Conservation (phyloP, 2,888 invertebrate genomes). For the Ischnus inquisitorius region DNA sequence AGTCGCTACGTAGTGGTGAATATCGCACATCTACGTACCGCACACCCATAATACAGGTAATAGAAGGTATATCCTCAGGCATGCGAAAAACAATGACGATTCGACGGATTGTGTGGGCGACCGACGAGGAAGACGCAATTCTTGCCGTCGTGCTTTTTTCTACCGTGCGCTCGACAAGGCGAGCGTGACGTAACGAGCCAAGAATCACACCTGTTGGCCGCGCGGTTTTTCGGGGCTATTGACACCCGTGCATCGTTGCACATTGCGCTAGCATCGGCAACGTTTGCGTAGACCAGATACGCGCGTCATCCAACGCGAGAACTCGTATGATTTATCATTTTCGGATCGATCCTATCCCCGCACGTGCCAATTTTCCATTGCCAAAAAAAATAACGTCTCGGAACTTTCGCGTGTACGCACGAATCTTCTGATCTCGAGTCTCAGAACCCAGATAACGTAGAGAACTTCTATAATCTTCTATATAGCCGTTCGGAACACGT, state of each 20-base stretch:
- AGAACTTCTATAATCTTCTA: neutral
- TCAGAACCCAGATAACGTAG: neutral
- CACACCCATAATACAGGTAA: neutral
- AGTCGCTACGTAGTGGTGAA: neutral
- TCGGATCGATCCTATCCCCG: neutral
- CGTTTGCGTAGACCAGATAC: too few relatives aligned
- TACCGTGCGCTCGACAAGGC: neutral
- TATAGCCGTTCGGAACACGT: neutral
- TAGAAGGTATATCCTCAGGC: neutral
- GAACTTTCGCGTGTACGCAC: neutral
- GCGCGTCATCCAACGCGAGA: neutral
- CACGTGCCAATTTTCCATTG: conserved; percentile 13
- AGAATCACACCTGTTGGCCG: conserved; percentile 8
- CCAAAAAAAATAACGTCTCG: neutral
- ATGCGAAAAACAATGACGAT: neutral
- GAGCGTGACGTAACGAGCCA: neutral
- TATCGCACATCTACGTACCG: neutral
- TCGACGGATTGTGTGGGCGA: neutral
- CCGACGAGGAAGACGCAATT: neutral
- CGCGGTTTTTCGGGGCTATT: conserved; percentile 41
- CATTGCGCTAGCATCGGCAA: neutral
- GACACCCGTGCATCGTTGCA: conserved; percentile 22
- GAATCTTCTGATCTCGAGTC: neutral
- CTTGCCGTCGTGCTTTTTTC: neutral
- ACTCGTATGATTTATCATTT: neutral